Conservation (phyloP, 2,797 vertebrate species). For the Gobio occitaniae region DNA sequence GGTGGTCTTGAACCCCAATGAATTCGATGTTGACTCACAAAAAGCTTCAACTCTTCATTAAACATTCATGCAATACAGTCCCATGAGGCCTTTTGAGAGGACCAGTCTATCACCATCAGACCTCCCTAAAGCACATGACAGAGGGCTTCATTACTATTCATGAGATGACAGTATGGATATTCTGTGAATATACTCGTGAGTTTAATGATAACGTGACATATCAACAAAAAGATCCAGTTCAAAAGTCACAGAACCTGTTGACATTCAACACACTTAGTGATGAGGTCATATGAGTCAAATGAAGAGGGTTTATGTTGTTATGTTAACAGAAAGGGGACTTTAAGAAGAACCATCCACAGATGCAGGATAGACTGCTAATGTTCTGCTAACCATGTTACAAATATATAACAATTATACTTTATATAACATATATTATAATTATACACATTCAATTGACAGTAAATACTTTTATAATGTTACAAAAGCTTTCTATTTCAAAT, state of each 20-base stretch:
- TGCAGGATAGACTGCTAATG: background rate
- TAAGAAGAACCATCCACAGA: background rate
- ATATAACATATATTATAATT: no score
- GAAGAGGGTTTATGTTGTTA: background rate
- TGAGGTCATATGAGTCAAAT: background rate
- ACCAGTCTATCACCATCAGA: conserved; percentile 30
- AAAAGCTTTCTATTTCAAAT: background rate
- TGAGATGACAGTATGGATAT: conserved; percentile 15
- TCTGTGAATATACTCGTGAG: background rate
- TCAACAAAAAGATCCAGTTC: background rate
- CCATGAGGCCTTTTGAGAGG: conserved; percentile 22
- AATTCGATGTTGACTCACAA: background rate
- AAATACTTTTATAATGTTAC: background rate
- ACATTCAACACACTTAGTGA: conserved; percentile 34
- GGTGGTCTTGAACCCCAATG: background rate
- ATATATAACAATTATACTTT: background rate
- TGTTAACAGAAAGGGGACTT: conserved; percentile 8
- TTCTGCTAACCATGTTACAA: background rate
- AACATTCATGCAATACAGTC: conserved; percentile 42
- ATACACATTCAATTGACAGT: background rate
- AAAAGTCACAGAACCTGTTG: conserved; percentile 24
- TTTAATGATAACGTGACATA: conserved; percentile 9
- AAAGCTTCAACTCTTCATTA: conserved; percentile 26
- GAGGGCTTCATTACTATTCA: conserved; percentile 7
- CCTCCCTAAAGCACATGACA: conserved; percentile 10